A percentile compares a stretch with the other conserved stretches of the same genome.
phyloP scores from a whole-genome alignment of 1,140 invertebrate species.

The Trachymyrmex septentrionalis region DNA sequence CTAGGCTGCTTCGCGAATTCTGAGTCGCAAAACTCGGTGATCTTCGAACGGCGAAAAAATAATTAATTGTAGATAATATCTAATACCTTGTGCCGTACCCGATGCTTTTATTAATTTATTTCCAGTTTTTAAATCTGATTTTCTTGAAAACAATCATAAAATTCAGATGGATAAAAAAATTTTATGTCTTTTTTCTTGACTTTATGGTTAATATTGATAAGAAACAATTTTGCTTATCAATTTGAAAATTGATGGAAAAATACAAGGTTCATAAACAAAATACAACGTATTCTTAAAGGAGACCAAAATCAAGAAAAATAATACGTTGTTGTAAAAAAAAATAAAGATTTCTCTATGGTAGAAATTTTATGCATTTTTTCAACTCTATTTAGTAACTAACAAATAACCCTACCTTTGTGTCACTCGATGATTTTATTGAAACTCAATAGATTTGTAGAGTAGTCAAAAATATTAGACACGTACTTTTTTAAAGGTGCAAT shows the following conservation, averaged over 20 bases:
- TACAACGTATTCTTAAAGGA: no score
- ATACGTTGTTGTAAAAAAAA: no score
- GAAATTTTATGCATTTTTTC: no score
- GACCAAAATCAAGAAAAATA: no score
- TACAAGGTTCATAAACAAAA: not conserved
- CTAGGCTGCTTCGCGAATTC: constrained; percentile 48
- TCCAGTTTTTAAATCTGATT: not conserved
- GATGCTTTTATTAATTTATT: not conserved
- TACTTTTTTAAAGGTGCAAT: no score
- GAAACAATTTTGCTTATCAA: not conserved
- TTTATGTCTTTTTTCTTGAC: not conserved
- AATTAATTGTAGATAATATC: not conserved
- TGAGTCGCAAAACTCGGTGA: constrained; percentile 3
- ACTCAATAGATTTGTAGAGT: no score
- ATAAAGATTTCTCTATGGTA: no score
- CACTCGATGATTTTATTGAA: no score
- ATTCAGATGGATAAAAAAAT: not conserved
- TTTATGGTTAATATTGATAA: not conserved
- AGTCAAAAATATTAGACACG: no score
- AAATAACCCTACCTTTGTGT: no score
- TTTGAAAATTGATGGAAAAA: not conserved
- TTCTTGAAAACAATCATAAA: not conserved
- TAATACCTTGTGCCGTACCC: not conserved
- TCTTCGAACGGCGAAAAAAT: not conserved
- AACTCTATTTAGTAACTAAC: no score